Base-by-base conservation (phyloP, 1,140 invertebrate genomes). In the Drosophila rhopaloa region DNA sequence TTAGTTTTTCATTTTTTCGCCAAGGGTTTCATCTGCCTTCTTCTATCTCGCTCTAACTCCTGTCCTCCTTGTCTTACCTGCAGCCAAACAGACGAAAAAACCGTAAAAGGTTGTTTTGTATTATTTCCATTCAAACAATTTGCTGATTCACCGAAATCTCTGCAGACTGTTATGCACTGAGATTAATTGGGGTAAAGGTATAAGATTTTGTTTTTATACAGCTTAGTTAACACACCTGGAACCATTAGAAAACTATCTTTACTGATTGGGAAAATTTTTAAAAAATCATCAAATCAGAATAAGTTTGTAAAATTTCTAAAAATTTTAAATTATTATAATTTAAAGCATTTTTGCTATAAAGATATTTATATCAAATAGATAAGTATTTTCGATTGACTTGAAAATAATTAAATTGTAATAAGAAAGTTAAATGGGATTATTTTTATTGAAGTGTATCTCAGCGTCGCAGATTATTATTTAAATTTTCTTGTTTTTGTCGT, bases 91-190 rank as follows among this genome's bases (percentile, higher is more conserved):
- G 29, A 41, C 50, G 55, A 63, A 40, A 59, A 72, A 83, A 79
- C 68, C 76, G 77, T 86, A 85, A 86, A 79, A 60, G 78, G 47
- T 56, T 60, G 63, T 58, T 73, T 68, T 74, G 58, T 58, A 68
- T 68, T 74, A 55, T 57, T 74, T 66, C 76, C 81, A 84, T 85
- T 78, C 74, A 85, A 81, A 66, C 72, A 81, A 66, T 40, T 81
- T 62, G 77, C 81, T 74, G 81, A 84, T 81, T 84, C 73, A 84
- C 70, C 37, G 29, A 62, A 63, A 40, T 5, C 51, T 37, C 19
- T 65, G 40, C 53, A 35, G 29, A 44, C 5, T 10, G 10, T 1
- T 0, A 4, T 10, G 6, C 40, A 63, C 54, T 59, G 40, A 14
- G 7, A 63, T 7, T 6, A 63, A 58, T 16, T 35, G n/a, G n/a